These are phyloP conservation scores for Micrasema longulum DNA, from an alignment of 1,140 invertebrate species.

Conservation along the genomic window DNA sequence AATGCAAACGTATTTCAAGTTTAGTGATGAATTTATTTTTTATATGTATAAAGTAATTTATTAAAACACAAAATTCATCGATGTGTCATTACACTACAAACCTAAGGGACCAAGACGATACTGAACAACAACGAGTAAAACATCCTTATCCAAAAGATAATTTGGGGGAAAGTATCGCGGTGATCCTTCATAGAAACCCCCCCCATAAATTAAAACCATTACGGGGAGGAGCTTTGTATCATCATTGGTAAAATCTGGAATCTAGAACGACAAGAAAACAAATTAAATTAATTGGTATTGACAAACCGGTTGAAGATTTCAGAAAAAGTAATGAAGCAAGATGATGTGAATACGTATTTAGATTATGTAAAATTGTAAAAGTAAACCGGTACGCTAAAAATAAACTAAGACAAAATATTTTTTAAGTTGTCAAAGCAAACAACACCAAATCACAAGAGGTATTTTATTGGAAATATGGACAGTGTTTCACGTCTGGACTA, in stretches of 20 bases:
- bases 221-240: constrained; percentile 22
- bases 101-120: constrained; percentile 42
- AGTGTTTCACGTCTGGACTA: no score
- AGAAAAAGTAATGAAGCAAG: background rate
- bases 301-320: background rate
- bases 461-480: no score
- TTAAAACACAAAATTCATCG: no score
- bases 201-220: constrained; percentile 44
- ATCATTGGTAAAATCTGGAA: background rate
- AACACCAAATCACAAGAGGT: no score
- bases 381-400: background rate
- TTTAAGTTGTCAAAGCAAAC: no score
- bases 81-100: no score
- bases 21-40: no score
- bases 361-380: background rate
- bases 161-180: constrained; percentile 33
- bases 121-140: constrained; percentile 44
- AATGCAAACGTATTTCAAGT: no score
- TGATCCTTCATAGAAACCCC: constrained; percentile 37
- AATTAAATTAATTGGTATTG: background rate
- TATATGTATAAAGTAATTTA: no score
- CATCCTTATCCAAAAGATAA: constrained; percentile 41
- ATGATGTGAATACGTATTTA: background rate
- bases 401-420: no score
- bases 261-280: no score